Percentiles rank a stretch among this genome's conserved stretches.
These are phyloP conservation scores for Oreochromis aureus DNA, from an alignment of 2,113 vertebrate genomes.

Conservation along the genomic window DNA sequence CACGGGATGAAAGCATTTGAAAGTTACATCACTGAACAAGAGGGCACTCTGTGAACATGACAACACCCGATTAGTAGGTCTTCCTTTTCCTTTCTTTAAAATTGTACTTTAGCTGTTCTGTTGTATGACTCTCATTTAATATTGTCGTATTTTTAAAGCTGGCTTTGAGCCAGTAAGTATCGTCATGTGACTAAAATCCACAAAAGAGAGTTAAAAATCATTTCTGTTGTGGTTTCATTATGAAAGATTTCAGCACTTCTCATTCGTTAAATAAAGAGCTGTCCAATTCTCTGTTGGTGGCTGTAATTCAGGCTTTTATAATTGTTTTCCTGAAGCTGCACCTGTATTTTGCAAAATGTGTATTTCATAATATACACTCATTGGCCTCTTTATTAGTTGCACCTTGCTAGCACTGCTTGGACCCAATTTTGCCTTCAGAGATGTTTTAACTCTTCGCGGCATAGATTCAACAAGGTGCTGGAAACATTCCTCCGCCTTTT, in stretches of 20 bases:
- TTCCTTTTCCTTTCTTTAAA: slow-evolving; percentile 29
- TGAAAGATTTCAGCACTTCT: not conserved
- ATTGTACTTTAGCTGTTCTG: not conserved
- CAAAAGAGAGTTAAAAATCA: not conserved
- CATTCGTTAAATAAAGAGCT: not conserved
- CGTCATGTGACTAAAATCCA: not conserved
- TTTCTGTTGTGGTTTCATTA: not conserved
- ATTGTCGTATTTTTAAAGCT: not conserved
- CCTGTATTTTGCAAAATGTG: not conserved
- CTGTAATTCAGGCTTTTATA: not conserved
- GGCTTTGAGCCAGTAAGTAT: not conserved
- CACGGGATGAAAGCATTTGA: slow-evolving; percentile 29
- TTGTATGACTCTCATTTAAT: slow-evolving; percentile 12
- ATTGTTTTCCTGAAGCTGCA: not conserved
- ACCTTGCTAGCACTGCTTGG: not conserved
- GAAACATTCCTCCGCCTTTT: not conserved
- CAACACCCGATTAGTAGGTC: not conserved
- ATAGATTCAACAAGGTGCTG: not conserved
- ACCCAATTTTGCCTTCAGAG: not conserved
- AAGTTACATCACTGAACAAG: not conserved
- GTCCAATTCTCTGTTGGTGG: not conserved
- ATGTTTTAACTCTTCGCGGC: not conserved
- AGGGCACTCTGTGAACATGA: not conserved
- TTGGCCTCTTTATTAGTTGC: not conserved
- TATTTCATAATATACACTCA: not conserved